phyloP scores from a whole-genome alignment of 2,113 vertebrate genomes.

The Hemiscyllium ocellatum region DNA sequence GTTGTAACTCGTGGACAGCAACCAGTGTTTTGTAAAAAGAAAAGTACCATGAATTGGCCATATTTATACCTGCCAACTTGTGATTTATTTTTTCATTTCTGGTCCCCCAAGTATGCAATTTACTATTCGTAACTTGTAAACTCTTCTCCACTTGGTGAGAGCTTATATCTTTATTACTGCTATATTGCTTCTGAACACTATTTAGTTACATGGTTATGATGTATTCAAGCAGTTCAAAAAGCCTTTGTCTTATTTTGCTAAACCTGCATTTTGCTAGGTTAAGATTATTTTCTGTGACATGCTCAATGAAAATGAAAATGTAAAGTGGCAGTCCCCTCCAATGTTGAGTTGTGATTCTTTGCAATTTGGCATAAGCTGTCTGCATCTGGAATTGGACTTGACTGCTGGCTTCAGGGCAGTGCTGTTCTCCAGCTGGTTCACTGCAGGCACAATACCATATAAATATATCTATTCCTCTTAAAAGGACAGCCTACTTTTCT shows the following conservation, averaged over 20 bases:
- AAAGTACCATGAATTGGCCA: background rate
- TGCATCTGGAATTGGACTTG: background rate
- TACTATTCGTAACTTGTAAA: background rate
- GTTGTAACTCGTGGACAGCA: background rate
- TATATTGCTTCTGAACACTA: background rate
- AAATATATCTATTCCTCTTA: background rate
- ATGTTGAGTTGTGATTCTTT: conserved; percentile 10
- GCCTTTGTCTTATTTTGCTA: background rate
- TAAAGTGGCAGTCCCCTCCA: conserved; percentile 23
- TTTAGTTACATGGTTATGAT: background rate
- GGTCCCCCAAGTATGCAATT: background rate
- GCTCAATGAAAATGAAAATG: conserved; percentile 25
- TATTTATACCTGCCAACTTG: background rate
- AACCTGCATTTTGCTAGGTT: background rate
- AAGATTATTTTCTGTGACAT: conserved; percentile 29
- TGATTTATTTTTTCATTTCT: background rate
- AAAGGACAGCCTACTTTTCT: background rate
- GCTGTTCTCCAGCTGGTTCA: background rate
- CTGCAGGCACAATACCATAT: background rate
- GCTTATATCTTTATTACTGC: background rate
- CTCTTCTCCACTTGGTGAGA: background rate
- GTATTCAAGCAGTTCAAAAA: background rate
- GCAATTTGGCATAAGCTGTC: background rate
- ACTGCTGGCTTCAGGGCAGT: conserved; percentile 26
- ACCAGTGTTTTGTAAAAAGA: background rate